Base-by-base conservation (phyloP, 1,140 invertebrate genomes). In the Rhizoglyphus robini region DNA sequence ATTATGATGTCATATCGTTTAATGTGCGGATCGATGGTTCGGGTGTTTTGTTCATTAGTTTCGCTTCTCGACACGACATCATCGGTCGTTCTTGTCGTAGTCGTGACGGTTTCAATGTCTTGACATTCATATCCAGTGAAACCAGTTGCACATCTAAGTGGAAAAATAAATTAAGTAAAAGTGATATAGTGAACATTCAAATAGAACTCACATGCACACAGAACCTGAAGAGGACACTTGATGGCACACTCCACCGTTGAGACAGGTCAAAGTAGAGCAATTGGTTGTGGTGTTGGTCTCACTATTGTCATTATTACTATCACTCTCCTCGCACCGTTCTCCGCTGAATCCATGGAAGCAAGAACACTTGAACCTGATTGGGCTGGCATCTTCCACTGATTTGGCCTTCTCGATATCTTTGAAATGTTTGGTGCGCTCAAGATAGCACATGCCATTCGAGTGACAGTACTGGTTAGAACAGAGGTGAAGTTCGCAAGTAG, bases 191-290 rank as follows among this genome's bases (percentile, higher is more conserved):
- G n/a, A n/a, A n/a, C n/a, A n/a, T n/a, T 54, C 46, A 49, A 68
- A 31, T n/a, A 15, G 20, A 13, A 63, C 68, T 23, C 61, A 66
- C 68, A 57, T 67, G 69, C 69, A 70, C 32, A 51, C 25, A 1
- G 60, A 46, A 47, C 63, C 60, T 29, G 51, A 61, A 68, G 66
- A 62, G 65, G 68, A 66, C 68, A 32, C 47, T 13, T 60, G 29
- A 64, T 73, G 70, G 73, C 83, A 85, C 4, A 73, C 79, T 2
- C 83, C 83, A 15, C 77, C 76, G 71, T 85, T 84, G n/a, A 76
- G 70, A 68, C 81, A 80, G 67, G 79, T 80, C 25, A 76, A 72
- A n/a, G 78, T 73, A 69, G 81, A 82, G 38, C 77, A 72, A 3
- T 77, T 73, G 15, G 80, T 74, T 1, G 77, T 78, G 20, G 72